Percentiles rank a stretch among this genome's conserved stretches.
Evolutionary conservation across 2,888 invertebrate genomes (phyloP).

Genomic region (Octodonta nipae): DNA sequence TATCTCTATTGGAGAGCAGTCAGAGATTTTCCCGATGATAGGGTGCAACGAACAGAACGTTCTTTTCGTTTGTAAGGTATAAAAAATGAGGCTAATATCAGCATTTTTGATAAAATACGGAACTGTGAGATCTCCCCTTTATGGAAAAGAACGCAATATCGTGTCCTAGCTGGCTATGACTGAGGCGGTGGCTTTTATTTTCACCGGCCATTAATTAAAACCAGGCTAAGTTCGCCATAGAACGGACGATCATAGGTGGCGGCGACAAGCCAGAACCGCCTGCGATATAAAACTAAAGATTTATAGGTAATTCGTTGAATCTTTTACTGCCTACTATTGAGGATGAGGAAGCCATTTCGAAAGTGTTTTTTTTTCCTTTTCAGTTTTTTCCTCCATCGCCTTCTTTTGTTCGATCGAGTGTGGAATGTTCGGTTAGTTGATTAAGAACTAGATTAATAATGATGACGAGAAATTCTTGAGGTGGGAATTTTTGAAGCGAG

Average conservation of each 20-base stretch:
- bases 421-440: too few species aligned
- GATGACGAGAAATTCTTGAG: too few species aligned
- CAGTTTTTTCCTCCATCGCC: not conserved
- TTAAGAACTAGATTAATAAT: too few species aligned
- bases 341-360: slow-evolving; percentile 9
- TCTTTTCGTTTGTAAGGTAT: too few species aligned
- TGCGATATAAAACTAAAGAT: slow-evolving; percentile 28
- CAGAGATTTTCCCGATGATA: too few species aligned
- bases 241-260: slow-evolving; percentile 27
- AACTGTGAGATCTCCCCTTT: slow-evolving; percentile 9
- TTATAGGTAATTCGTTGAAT: slow-evolving; percentile 22
- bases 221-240: slow-evolving; percentile 22
- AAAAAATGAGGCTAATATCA: slow-evolving; percentile 14
- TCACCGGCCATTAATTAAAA: slow-evolving; percentile 29
- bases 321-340: too few species aligned
- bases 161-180: too few species aligned
- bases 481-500: too few species aligned
- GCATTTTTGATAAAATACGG: slow-evolving; percentile 15
- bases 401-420: not conserved
- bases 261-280: slow-evolving; percentile 24
- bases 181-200: slow-evolving; percentile 22
- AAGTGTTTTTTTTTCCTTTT: not conserved
- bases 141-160: slow-evolving; percentile 16
- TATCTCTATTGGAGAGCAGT: too few species aligned
- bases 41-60: too few species aligned